Conservation (phyloP, 2,888 invertebrate genomes). For the Hirudinaria manillensis region DNA sequence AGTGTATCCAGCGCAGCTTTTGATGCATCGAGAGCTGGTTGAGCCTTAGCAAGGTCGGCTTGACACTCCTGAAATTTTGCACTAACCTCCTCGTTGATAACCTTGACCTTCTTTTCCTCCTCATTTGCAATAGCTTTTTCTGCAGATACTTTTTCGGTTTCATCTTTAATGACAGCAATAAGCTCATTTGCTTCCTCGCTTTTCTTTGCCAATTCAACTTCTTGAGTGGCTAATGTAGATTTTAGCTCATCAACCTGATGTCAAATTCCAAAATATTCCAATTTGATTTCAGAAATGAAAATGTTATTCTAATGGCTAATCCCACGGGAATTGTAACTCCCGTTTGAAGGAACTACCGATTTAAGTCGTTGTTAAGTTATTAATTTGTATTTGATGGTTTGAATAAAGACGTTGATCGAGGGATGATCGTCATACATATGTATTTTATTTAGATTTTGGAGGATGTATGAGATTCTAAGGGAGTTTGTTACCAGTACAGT, state of each 20-base stretch:
- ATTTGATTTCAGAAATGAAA: neutral
- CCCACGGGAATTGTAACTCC: too few relatives aligned
- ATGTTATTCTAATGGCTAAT: neutral
- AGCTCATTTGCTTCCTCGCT: slow-evolving; percentile 90
- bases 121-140: slow-evolving; percentile 82
- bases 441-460: too few relatives aligned
- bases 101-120: slow-evolving; percentile 85
- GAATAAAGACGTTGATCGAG: too few relatives aligned
- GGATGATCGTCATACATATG: too few relatives aligned
- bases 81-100: slow-evolving; percentile 86
- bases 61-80: slow-evolving; percentile 83
- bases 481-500: too few relatives aligned
- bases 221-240: slow-evolving; percentile 82
- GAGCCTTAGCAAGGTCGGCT: slow-evolving; percentile 84
- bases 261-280: neutral
- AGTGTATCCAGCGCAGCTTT: slow-evolving; percentile 89
- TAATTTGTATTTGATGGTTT: too few relatives aligned
- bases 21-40: slow-evolving; percentile 87
- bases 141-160: slow-evolving; percentile 68
- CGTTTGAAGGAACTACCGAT: too few relatives aligned
- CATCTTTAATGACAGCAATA: slow-evolving; percentile 56
- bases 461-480: too few relatives aligned
- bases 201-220: slow-evolving; percentile 84
- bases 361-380: too few relatives aligned
- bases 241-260: slow-evolving; percentile 86